These are phyloP conservation scores for Lycopodina hypogea DNA, from an alignment of 37 sponge, comb jelly and placozoan species.

Conservation along the genomic window DNA sequence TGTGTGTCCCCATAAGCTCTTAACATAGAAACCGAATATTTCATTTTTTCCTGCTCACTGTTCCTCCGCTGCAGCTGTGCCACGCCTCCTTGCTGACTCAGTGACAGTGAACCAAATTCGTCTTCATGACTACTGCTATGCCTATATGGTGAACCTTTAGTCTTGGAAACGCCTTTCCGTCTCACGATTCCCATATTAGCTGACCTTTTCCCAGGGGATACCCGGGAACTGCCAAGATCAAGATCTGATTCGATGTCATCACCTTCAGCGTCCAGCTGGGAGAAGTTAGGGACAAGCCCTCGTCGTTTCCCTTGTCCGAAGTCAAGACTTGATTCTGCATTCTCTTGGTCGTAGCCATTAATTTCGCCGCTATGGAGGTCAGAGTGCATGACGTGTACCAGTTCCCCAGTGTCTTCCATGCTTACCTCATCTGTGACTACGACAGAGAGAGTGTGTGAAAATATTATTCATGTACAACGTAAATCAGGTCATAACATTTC, in stretches of 20 bases:
- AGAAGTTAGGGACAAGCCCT: background rate
- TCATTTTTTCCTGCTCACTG: background rate
- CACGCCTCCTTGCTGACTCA: background rate
- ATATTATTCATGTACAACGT: no score
- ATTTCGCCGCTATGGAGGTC: background rate
- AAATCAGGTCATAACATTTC: no score
- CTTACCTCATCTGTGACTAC: slow-evolving; percentile 5
- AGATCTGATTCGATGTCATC: background rate
- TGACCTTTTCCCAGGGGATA: background rate
- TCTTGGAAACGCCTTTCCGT: slow-evolving; percentile 8
- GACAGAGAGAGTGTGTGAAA: background rate
- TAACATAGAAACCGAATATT: no score
- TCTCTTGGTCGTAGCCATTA: background rate
- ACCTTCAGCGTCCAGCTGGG: background rate
- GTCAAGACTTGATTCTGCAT: background rate
- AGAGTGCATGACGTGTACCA: background rate
- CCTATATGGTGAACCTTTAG: background rate
- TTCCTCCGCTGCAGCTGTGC: background rate
- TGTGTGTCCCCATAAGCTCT: no score
- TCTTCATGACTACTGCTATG: background rate
- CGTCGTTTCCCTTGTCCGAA: no score
- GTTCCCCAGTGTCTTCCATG: slow-evolving; percentile 10
- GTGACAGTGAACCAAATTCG: background rate
- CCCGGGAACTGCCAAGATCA: background rate
- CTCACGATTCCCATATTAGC: slow-evolving; percentile 1